phyloP scores from a whole-genome alignment of 2,888 invertebrate genomes.

The Pseudanteris insignis region DNA sequence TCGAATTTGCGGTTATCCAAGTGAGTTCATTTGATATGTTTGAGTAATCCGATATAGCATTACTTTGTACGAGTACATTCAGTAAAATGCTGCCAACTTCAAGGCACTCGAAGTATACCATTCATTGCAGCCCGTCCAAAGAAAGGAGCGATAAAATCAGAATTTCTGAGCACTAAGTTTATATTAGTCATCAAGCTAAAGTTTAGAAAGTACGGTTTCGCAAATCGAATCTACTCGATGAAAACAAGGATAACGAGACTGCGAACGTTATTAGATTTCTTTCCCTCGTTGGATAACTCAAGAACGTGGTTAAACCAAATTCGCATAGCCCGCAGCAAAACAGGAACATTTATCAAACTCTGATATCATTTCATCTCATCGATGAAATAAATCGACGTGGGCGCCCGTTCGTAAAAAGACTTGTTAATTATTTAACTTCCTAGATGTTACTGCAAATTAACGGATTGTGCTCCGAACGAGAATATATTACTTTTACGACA shows the following conservation, averaged over 20 bases:
- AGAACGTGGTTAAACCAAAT: conserved; percentile 40
- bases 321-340: conserved; percentile 40
- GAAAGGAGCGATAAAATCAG: too few relatives aligned
- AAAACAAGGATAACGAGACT: conserved; percentile 49
- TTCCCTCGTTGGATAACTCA: conserved; percentile 48
- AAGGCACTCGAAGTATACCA: too few relatives aligned
- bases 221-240: conserved; percentile 43
- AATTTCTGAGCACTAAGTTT: conserved; percentile 18
- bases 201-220: conserved; percentile 39
- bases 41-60: too few relatives aligned
- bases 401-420: conserved; percentile 4
- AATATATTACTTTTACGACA: conserved; percentile 25
- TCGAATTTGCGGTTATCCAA: too few relatives aligned
- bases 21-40: too few relatives aligned
- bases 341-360: conserved; percentile 57
- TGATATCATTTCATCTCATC: too few relatives aligned
- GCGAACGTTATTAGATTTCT: conserved; percentile 55
- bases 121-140: too few relatives aligned
- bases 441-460: conserved; percentile 23
- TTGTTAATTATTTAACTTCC: conserved; percentile 38
- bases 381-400: conserved; percentile 52
- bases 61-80: too few relatives aligned
- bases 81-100: too few relatives aligned
- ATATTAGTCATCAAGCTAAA: conserved; percentile 18
- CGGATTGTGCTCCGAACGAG: conserved; percentile 12